Conservation (phyloP, 1,140 invertebrate genomes). For the Drosophila fuyamai region DNA sequence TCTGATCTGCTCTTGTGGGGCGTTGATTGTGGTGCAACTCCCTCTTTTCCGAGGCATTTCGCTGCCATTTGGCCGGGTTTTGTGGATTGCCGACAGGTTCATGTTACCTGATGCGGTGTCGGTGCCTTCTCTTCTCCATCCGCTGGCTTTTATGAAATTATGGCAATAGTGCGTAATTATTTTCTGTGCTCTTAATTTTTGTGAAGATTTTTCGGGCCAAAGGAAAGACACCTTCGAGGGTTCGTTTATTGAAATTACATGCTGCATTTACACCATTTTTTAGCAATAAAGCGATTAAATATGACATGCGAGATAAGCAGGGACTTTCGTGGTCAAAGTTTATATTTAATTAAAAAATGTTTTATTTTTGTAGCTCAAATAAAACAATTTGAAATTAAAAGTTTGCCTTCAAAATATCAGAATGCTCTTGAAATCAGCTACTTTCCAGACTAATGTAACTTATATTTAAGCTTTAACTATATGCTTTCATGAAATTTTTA, state of each 20-base stretch:
- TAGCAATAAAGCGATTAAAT: neutral
- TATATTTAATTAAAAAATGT: neutral
- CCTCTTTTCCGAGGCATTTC: constrained; percentile 56
- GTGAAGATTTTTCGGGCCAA: constrained; percentile 23
- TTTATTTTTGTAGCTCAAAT: no score
- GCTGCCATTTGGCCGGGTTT: constrained; percentile 32
- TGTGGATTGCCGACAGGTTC: constrained; percentile 76
- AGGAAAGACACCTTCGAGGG: constrained; percentile 20
- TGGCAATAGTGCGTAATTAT: constrained; percentile 84
- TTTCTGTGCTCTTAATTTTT: constrained; percentile 82
- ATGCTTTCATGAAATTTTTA: no score
- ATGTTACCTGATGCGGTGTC: constrained; percentile 61
- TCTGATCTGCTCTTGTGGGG: constrained; percentile 58
- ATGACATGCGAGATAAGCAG: neutral
- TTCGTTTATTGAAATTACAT: constrained; percentile 69
- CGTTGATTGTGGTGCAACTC: constrained; percentile 81
- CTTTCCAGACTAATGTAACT: no score
- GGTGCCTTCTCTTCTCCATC: constrained; percentile 25
- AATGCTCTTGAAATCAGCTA: no score
- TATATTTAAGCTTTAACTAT: no score
- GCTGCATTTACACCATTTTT: constrained; percentile 25
- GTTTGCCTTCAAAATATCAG: no score
- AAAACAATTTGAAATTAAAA: no score
- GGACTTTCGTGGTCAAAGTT: neutral
- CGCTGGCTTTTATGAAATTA: constrained; percentile 73